phyloP scores from a whole-genome alignment of 2,113 vertebrate species.

The Mustela lutreola region DNA sequence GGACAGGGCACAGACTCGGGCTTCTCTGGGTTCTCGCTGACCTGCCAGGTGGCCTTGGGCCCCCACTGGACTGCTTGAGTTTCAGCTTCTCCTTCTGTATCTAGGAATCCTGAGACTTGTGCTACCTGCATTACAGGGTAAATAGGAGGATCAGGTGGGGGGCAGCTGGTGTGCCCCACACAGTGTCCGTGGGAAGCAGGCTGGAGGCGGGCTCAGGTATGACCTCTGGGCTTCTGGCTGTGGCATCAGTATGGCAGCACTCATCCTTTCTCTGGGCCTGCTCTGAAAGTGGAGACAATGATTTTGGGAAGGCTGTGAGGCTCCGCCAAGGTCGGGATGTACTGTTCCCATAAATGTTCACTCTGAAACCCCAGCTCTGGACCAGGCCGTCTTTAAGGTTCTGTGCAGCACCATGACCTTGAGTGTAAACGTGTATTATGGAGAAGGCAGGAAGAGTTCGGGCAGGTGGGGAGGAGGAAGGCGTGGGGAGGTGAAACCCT shows the following conservation, averaged over 20 bases:
- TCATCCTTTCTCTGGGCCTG: not conserved
- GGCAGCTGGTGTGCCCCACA: too few relatives aligned
- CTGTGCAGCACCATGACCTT: not conserved
- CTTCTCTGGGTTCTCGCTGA: not conserved
- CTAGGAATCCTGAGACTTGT: not conserved
- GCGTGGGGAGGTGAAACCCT: not conserved
- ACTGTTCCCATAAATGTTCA: not conserved
- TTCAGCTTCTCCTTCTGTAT: not conserved
- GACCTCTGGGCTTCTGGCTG: not conserved
- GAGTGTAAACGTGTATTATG: not conserved
- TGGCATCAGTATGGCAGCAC: not conserved
- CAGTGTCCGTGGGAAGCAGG: fast-evolving
- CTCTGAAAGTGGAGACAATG: not conserved
- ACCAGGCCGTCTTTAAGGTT: not conserved
- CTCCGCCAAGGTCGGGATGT: not conserved
- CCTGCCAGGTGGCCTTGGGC: not conserved
- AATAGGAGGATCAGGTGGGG: not conserved
- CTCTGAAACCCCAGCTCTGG: not conserved
- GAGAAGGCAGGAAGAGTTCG: too few relatives aligned
- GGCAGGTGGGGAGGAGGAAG: not conserved
- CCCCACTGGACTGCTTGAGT: not conserved
- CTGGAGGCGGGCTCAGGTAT: not conserved
- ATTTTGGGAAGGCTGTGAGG: not conserved
- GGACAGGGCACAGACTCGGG: too few relatives aligned
- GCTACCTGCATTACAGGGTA: not conserved